These are phyloP conservation scores for Microchirus variegatus DNA, from an alignment of 2,797 vertebrate genomes.

Conservation along the genomic window DNA sequence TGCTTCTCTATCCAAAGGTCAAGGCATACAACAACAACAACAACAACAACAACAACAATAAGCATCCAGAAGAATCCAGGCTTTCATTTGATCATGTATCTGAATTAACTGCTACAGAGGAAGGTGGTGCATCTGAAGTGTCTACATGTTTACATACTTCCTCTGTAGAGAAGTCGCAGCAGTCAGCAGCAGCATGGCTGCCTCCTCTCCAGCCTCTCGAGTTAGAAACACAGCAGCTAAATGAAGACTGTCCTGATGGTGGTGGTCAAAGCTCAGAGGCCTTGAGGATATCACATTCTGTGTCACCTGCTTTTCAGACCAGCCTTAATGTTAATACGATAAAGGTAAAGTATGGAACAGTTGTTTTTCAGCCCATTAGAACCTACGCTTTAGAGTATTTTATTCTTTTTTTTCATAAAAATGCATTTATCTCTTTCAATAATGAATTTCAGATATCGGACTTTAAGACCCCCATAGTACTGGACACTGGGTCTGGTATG, in stretches of 20 bases:
- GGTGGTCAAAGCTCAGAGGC: slow-evolving; percentile 7
- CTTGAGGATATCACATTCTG: slow-evolving; percentile 15
- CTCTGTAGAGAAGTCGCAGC: background rate
- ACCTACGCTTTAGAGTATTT: no score
- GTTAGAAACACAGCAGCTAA: slow-evolving; percentile 14
- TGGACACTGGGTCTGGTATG: slow-evolving; percentile 83
- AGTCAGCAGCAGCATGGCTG: background rate
- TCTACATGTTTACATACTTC: background rate
- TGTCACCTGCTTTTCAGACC: slow-evolving; percentile 26
- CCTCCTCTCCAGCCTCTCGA: slow-evolving; percentile 16
- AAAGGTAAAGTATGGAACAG: slow-evolving; percentile 40
- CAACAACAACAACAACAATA: slow-evolving; percentile 3
- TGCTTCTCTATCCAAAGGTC: slow-evolving; percentile 20
- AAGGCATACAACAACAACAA: slow-evolving; percentile 59
- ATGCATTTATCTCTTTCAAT: no score
- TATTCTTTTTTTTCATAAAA: no score
- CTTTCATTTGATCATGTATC: background rate
- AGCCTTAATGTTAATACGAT: slow-evolving; percentile 10
- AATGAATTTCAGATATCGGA: slow-evolving; percentile 53
- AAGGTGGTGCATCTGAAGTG: background rate
- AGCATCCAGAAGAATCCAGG: background rate
- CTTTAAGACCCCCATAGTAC: slow-evolving; percentile 72
- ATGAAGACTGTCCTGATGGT: background rate
- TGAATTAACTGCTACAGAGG: background rate
- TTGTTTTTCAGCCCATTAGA: no score